Evolutionary conservation across 2,888 invertebrate genomes (phyloP), one percentile per base, ranked within the genome.

Genomic region (Pachycephus smyrnensis): DNA sequence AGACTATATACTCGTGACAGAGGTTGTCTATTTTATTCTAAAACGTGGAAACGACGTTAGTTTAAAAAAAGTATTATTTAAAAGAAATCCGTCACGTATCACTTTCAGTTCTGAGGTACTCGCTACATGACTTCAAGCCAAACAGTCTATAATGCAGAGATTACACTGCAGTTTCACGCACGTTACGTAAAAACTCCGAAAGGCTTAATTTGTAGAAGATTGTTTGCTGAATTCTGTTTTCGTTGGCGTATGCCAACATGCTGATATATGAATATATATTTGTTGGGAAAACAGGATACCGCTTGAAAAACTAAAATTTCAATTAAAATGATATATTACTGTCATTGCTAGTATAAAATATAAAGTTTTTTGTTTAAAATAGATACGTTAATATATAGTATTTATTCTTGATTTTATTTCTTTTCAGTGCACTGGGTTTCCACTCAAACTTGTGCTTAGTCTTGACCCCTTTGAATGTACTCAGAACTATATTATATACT

Each of bases 381-480:
- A 9, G 9, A 55, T 9, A 1, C 55, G 23, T 55, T 23, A 23
- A 23, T 23, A 23, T 55, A 23, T 55, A 23, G 9, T 23, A 23
- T 55, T 55, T 23, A 23, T 23, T 55, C 33, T 2, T 55, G 23
- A 55, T 55, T 55, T 55, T 35, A 35, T 35, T 35, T 55, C 6
- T 55, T 55, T 55, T 23, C 88, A 93, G 93, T 73, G 90, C 93
- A 1, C 80, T 92, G 23, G 94, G 93, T 3, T 84, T 93, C 69
- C 94, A 94, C 84, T 88, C 92, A 33, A 94, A 93, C 83, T 90
- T 93, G 91, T 92, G 92, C 82, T 69, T 77, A 3, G 84, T 84
- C 3, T 40, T 83, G 6, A 83, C 87, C 1, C 82, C 87, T 3
- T 84, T 77, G 76, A 80, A 76, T 12, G 11, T 80, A 0, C 12